Evolutionary conservation across 2,113 vertebrate species (phyloP).

Genomic region (Apaloderma vittatum): DNA sequence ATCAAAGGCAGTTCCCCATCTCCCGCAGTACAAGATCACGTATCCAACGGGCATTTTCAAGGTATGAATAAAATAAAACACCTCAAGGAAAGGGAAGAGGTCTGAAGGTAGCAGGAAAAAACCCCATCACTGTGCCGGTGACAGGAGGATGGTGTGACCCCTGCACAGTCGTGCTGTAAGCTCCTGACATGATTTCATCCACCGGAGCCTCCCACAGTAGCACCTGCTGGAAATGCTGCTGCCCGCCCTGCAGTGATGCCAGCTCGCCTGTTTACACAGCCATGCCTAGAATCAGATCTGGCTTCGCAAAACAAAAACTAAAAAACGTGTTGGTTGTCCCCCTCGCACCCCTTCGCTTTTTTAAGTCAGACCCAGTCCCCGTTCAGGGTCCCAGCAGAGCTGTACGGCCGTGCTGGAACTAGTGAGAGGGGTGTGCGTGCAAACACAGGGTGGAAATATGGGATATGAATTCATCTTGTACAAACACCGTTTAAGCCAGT

Average conservation of each 20-base stretch:
- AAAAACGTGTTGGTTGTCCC: fast-evolving
- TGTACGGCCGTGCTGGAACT: not conserved
- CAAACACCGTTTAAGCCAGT: conserved; percentile 2
- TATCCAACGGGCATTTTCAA: no score
- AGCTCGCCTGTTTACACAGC: not conserved
- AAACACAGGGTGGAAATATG: fast-evolving
- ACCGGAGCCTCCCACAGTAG: not conserved
- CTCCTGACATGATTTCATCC: not conserved
- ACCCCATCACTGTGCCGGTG: not conserved
- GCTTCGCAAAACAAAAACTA: not conserved
- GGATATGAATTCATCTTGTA: not conserved
- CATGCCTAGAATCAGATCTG: not conserved
- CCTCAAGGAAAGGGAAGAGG: not conserved
- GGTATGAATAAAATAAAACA: not conserved
- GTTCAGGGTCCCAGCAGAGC: not conserved
- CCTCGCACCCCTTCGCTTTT: not conserved
- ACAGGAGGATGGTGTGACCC: not conserved
- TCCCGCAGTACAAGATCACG: no score
- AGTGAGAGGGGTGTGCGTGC: not conserved
- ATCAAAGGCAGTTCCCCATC: not conserved
- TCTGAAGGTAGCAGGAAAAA: not conserved
- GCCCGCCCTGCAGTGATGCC: not conserved
- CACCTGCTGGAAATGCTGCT: not conserved
- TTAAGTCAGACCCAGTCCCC: not conserved
- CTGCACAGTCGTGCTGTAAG: fast-evolving